Evolutionary conservation across 2,888 invertebrate genomes (phyloP).

Genomic region (Caenorhabditis auriculariae): DNA sequence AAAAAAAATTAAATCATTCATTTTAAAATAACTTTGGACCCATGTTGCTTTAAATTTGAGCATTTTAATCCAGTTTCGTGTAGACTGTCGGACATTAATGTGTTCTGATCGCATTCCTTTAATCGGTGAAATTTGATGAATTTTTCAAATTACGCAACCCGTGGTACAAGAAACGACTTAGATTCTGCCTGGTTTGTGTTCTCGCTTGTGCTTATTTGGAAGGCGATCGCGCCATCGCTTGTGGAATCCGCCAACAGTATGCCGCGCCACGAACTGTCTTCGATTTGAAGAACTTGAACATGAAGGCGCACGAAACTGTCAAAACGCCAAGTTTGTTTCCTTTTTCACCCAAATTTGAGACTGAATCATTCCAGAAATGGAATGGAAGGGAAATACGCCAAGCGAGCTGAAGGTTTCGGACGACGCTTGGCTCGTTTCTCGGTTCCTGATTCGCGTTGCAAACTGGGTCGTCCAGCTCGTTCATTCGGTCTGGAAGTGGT

Average conservation of each 20-base stretch:
- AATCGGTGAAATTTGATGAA: too few species aligned
- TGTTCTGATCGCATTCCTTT: too few species aligned
- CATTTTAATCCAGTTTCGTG: too few species aligned
- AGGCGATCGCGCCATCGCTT: slow-evolving; percentile 60
- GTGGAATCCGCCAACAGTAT: slow-evolving; percentile 48
- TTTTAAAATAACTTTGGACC: too few species aligned
- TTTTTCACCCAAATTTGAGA: background rate
- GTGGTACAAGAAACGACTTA: too few species aligned
- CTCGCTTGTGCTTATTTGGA: slow-evolving; percentile 63
- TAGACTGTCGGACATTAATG: too few species aligned
- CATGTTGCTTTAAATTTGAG: too few species aligned
- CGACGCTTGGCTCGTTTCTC: slow-evolving; percentile 21
- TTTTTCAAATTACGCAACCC: too few species aligned
- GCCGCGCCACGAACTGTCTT: slow-evolving; percentile 27
- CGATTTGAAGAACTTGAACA: slow-evolving; percentile 28
- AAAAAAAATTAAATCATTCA: too few species aligned
- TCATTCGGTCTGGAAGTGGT: slow-evolving; percentile 35
- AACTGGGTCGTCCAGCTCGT: slow-evolving; percentile 29
- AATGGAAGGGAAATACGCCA: slow-evolving; percentile 4
- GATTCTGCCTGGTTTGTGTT: slow-evolving; percentile 62
- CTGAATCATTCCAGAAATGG: background rate
- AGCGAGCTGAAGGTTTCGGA: slow-evolving; percentile 23
- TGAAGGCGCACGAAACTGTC: too few species aligned
- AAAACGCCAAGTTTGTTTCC: background rate
- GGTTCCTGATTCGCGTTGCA: slow-evolving; percentile 12